These are phyloP conservation scores for Wasmannia auropunctata DNA, from an alignment of 1,140 invertebrate genomes.

Conservation along the genomic window DNA sequence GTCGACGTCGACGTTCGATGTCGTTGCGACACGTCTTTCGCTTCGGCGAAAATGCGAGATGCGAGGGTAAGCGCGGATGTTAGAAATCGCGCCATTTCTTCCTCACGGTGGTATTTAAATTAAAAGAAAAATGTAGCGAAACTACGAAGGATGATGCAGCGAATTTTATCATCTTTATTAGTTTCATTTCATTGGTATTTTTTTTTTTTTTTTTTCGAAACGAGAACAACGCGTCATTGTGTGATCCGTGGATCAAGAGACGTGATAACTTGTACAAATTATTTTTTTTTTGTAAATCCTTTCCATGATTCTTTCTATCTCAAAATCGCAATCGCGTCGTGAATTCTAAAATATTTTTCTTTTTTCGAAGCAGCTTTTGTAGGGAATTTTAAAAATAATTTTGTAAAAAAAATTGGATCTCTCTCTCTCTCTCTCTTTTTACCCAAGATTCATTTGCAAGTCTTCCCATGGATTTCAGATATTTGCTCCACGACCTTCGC, in stretches of 20 bases:
- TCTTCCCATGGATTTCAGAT: slow-evolving; percentile 20
- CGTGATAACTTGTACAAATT: not conserved
- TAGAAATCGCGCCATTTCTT: not conserved
- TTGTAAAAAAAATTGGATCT: not conserved
- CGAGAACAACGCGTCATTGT: not conserved
- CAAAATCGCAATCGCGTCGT: not conserved
- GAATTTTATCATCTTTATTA: not conserved
- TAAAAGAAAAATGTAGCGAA: not conserved
- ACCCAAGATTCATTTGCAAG: not conserved
- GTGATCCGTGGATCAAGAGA: not conserved
- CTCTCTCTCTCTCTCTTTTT: not conserved
- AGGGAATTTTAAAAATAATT: not conserved
- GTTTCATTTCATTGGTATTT: too few relatives aligned
- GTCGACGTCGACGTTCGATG: not conserved
- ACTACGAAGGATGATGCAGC: not conserved
- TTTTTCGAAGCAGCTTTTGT: not conserved
- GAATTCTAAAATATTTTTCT: not conserved
- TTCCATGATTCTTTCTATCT: not conserved
- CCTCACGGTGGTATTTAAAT: too few relatives aligned
- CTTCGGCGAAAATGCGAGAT: not conserved
- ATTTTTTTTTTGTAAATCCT: not conserved
- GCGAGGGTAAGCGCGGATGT: too few relatives aligned
- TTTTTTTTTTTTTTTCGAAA: not conserved
- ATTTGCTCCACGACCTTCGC: slow-evolving; percentile 19
- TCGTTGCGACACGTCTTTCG: not conserved